Percentiles rank a stretch among this genome's conserved stretches.
phyloP scores from a whole-genome alignment of 2,888 invertebrate genomes.

The Unio pictorum region DNA sequence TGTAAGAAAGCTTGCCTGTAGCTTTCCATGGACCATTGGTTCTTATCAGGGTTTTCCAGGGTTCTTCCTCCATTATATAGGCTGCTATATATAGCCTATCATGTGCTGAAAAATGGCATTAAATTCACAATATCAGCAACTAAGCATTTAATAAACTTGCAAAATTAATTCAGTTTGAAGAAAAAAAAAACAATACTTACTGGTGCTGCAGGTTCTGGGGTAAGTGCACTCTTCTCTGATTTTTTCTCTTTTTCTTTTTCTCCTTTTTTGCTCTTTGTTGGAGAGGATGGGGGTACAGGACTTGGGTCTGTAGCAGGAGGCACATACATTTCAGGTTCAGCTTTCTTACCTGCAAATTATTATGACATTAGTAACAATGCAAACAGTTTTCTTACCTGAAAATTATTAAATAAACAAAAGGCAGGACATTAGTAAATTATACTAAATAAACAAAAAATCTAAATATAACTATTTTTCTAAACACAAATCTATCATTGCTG shows the following conservation, averaged over 20 bases:
- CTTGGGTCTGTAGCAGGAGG: constrained; percentile 45
- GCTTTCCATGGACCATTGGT: too few relatives aligned
- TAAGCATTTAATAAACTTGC: too few relatives aligned
- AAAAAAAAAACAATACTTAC: constrained; percentile 4
- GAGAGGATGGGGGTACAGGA: constrained; percentile 50
- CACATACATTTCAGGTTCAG: constrained; percentile 58
- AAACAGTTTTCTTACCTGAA: constrained; percentile 59
- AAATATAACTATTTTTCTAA: background rate
- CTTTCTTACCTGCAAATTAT: constrained; percentile 52
- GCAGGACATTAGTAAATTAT: constrained; percentile 13
- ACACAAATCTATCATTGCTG: too few relatives aligned
- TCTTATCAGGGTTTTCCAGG: too few relatives aligned
- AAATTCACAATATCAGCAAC: too few relatives aligned
- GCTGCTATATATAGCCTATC: too few relatives aligned
- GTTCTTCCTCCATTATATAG: too few relatives aligned
- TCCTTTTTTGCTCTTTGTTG: constrained; percentile 52
- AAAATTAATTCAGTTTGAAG: too few relatives aligned
- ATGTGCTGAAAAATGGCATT: too few relatives aligned
- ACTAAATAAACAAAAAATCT: background rate
- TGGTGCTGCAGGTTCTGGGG: constrained; percentile 50
- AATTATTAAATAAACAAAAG: constrained; percentile 1
- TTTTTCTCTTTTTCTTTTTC: constrained; percentile 32
- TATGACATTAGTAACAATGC: background rate
- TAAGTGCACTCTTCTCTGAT: constrained; percentile 33
- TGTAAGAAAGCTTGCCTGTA: too few relatives aligned